These are phyloP conservation scores for Gnathonemus longibarbis DNA, from an alignment of 2,113 vertebrate genomes.

Conservation along the genomic window DNA sequence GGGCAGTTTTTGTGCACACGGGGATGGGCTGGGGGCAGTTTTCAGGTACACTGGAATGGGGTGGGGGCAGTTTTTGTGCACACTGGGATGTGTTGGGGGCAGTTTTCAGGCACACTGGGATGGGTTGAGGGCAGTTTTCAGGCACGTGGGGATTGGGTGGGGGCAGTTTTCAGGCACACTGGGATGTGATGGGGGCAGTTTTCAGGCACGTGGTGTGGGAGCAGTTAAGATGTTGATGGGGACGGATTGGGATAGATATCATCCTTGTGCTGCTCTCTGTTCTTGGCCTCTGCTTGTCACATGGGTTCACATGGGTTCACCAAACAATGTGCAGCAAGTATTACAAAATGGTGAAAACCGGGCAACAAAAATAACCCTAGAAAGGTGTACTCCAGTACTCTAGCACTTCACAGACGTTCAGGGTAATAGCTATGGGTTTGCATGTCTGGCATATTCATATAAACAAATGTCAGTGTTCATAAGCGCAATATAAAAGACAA, in stretches of 20 bases:
- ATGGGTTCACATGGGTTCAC: not conserved
- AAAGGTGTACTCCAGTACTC: not conserved
- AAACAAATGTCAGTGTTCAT: constrained; percentile 2
- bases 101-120: not conserved
- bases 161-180: not conserved
- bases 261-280: not conserved
- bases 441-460: not conserved
- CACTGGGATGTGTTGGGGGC: not conserved
- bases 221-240: not conserved
- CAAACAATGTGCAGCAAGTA: not conserved
- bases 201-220: not conserved
- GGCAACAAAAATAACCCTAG: not conserved
- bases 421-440: not conserved
- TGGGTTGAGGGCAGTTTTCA: no score
- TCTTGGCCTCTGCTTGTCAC: not conserved
- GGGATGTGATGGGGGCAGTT: not conserved
- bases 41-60: not conserved
- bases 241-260: not conserved
- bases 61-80: not conserved
- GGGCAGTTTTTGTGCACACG: no score
- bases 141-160: not conserved
- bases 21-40: not conserved
- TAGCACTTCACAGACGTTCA: not conserved
- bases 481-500: not conserved
- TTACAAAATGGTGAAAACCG: not conserved